Percentiles rank a stretch among this genome's conserved stretches.
phyloP scores from a whole-genome alignment of 1,140 invertebrate species.

The Homalodisca vitripennis region DNA sequence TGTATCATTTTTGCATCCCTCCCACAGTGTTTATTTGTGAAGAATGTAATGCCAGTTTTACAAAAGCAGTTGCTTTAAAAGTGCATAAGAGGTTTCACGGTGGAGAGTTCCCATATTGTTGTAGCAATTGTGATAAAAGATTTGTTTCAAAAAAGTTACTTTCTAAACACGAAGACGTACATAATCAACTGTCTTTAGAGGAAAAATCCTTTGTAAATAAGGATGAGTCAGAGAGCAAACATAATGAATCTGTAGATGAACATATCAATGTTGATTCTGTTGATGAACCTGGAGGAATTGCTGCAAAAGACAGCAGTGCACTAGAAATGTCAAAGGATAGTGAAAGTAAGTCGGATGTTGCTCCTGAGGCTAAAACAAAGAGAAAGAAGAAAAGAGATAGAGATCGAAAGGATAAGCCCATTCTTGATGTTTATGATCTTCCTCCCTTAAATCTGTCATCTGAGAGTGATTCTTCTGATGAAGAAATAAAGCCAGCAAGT shows the following conservation, averaged over 20 bases:
- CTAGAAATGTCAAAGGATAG: constrained; percentile 31
- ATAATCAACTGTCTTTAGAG: constrained; percentile 44
- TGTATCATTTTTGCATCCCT: constrained; percentile 86
- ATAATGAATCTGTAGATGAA: constrained; percentile 39
- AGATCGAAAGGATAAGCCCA: constrained; percentile 44
- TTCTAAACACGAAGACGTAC: constrained; percentile 61
- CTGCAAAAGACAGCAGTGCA: constrained; percentile 32
- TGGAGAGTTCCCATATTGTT: constrained; percentile 66
- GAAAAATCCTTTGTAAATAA: constrained; percentile 23
- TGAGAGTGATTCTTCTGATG: constrained; percentile 73
- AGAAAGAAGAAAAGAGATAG: constrained; percentile 41
- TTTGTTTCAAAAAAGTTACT: constrained; percentile 81
- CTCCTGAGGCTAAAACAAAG: constrained; percentile 31
- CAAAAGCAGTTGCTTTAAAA: constrained; percentile 71
- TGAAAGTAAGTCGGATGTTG: constrained; percentile 33
- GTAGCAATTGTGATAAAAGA: constrained; percentile 67
- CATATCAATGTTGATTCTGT: constrained; percentile 42
- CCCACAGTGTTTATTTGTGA: constrained; percentile 74
- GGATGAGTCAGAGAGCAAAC: constrained; percentile 19
- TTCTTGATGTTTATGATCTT: constrained; percentile 66
- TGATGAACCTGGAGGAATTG: constrained; percentile 44
- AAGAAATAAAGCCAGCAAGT: constrained; percentile 49
- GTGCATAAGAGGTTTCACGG: constrained; percentile 79
- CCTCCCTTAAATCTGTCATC: no score
- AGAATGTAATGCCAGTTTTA: constrained; percentile 71